Percentiles rank a stretch among this genome's conserved stretches.
Conservation (phyloP, 1,140 invertebrate species). For the Gonatopus flavifemur region DNA sequence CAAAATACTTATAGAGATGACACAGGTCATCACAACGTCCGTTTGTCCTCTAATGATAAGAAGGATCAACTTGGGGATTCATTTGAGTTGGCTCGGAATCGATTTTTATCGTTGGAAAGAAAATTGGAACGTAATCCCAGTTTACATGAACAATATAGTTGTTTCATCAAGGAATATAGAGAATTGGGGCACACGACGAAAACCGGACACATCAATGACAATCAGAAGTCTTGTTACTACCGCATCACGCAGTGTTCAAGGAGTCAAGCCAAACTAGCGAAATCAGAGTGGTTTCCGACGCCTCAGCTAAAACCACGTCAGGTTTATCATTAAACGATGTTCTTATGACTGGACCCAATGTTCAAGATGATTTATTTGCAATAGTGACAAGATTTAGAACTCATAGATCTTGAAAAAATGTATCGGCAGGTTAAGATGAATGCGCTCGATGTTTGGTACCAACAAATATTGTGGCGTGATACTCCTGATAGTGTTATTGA, state of each 20-base stretch:
- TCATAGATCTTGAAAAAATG: slow-evolving; percentile 43
- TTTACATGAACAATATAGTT: background rate
- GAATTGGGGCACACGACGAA: background rate
- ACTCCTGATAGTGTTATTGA: background rate
- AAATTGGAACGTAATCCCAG: background rate
- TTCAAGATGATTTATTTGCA: background rate
- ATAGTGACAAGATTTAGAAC: slow-evolving; percentile 27
- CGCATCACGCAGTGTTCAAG: background rate
- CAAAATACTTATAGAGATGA: background rate
- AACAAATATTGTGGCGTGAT: slow-evolving; percentile 28
- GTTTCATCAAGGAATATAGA: background rate
- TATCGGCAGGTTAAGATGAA: slow-evolving; percentile 40
- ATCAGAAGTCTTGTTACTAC: background rate
- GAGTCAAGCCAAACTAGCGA: background rate
- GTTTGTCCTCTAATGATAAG: background rate
- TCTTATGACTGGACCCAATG: slow-evolving; percentile 15
- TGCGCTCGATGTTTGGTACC: slow-evolving; percentile 29
- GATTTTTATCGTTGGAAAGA: background rate
- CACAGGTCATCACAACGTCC: background rate
- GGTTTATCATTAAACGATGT: slow-evolving; percentile 31
- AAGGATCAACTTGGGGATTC: background rate
- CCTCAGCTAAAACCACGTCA: slow-evolving; percentile 4
- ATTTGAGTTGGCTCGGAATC: background rate
- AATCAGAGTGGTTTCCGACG: background rate
- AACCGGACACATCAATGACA: no score